Conservation (phyloP, 2,113 vertebrate genomes). For the Burhinus bistriatus region DNA sequence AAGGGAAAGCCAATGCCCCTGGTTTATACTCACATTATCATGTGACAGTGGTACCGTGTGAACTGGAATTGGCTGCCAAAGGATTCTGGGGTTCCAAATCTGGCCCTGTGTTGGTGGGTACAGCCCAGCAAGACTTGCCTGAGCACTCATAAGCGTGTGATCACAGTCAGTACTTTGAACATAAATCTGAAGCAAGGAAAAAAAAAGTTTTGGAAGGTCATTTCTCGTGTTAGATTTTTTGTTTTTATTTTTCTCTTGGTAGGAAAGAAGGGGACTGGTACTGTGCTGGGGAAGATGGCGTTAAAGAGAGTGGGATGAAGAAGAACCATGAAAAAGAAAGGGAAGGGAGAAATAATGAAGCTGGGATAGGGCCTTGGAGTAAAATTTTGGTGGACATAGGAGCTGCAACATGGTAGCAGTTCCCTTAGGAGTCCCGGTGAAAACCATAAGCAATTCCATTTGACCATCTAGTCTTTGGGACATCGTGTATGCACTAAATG, state of each 20-base stretch:
- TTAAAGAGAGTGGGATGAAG: background rate
- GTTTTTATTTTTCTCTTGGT: background rate
- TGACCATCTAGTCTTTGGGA: background rate
- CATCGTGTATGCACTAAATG: background rate
- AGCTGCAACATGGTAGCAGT: background rate
- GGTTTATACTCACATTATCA: conserved; percentile 72
- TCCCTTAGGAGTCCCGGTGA: background rate
- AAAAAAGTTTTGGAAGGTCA: background rate
- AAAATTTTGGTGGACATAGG: background rate
- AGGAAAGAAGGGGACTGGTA: background rate
- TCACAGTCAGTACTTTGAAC: conserved; percentile 82
- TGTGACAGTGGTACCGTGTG: conserved; percentile 75
- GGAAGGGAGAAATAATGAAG: background rate
- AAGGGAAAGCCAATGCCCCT: background rate
- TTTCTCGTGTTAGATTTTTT: background rate
- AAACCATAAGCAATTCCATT: background rate
- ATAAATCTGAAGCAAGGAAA: conserved; percentile 70
- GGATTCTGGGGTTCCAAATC: conserved; percentile 70
- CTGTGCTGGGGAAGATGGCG: background rate
- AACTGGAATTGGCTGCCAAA: conserved; percentile 82
- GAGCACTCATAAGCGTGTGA: conserved; percentile 82
- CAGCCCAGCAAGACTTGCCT: conserved; percentile 79
- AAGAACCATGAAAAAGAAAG: background rate
- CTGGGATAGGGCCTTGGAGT: background rate
- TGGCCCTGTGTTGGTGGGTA: conserved; percentile 68